Percentiles rank a stretch among this genome's conserved stretches.
Evolutionary conservation across 2,888 invertebrate species (phyloP).

Genomic region (Geotrupes spiniger): DNA sequence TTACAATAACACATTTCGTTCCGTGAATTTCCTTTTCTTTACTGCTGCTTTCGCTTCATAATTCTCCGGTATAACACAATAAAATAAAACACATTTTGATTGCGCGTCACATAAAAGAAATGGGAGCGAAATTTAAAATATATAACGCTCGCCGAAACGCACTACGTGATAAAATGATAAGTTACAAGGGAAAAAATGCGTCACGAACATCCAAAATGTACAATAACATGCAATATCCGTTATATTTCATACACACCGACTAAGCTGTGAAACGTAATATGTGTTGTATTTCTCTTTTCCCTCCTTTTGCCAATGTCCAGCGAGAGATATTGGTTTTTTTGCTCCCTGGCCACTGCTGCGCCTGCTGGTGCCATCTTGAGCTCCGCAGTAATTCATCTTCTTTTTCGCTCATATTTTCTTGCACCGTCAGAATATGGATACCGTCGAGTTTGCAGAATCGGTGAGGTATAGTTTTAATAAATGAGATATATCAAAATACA

Average conservation of each 20-base stretch:
- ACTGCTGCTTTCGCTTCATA: no score
- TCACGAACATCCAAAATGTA: slow-evolving; percentile 16
- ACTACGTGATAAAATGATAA: not conserved
- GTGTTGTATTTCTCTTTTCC: slow-evolving; percentile 44
- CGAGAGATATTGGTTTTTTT: slow-evolving; percentile 46
- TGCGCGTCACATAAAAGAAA: no score
- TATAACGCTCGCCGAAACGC: no score
- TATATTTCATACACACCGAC: slow-evolving; percentile 35
- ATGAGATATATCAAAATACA: not conserved
- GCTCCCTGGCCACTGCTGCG: slow-evolving; percentile 36
- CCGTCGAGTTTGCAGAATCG: slow-evolving; percentile 22
- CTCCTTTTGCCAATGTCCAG: slow-evolving; percentile 39
- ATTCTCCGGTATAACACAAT: no score
- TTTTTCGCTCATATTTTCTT: slow-evolving; percentile 44
- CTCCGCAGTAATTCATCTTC: slow-evolving; percentile 45
- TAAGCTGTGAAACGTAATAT: slow-evolving; percentile 48
- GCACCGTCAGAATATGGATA: slow-evolving; percentile 35
- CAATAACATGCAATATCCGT: slow-evolving; percentile 29
- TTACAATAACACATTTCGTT: no score
- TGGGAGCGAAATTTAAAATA: not conserved
- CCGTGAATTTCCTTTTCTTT: no score
- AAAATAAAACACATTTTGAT: no score
- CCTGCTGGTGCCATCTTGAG: slow-evolving; percentile 46
- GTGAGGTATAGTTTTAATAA: slow-evolving; percentile 20
- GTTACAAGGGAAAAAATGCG: slow-evolving; percentile 6